Conservation (phyloP, 2,113 vertebrate genomes). For the Genyomyrus donnyi region DNA sequence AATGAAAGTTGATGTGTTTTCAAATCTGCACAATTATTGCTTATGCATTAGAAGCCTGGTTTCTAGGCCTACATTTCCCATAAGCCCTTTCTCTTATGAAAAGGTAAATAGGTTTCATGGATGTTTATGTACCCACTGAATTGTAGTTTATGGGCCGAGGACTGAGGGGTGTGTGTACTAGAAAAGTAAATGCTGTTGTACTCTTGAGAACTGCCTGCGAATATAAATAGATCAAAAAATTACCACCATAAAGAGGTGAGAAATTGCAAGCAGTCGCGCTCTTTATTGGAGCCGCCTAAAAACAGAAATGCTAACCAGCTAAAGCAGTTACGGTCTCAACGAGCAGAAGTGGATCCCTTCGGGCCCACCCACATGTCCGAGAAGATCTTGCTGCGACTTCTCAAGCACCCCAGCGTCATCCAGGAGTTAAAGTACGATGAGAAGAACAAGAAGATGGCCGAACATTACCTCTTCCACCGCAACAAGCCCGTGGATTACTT, state of each 20-base stretch:
- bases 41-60: not conserved
- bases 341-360: slow-evolving; percentile 89
- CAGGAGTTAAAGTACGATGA: slow-evolving; percentile 95
- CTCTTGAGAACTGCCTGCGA: not conserved
- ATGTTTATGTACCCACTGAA: not conserved
- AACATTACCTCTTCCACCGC: slow-evolving; percentile 97
- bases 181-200: not conserved
- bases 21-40: not conserved
- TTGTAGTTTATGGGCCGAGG: not conserved
- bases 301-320: not conserved
- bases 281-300: not conserved
- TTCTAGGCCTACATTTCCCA: not conserved
- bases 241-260: not conserved
- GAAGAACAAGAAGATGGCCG: slow-evolving; percentile 88
- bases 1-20: not conserved
- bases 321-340: not conserved
- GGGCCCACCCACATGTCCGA: slow-evolving; percentile 91
- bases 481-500: slow-evolving; percentile 98
- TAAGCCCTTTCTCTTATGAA: not conserved
- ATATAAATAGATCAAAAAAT: not conserved
- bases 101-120: not conserved
- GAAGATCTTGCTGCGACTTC: slow-evolving; percentile 93
- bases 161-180: not conserved
- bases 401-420: slow-evolving; percentile 97
- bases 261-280: not conserved